Evolutionary conservation across 2,888 invertebrate genomes (phyloP).

Genomic region (Philopedon plagiatum): DNA sequence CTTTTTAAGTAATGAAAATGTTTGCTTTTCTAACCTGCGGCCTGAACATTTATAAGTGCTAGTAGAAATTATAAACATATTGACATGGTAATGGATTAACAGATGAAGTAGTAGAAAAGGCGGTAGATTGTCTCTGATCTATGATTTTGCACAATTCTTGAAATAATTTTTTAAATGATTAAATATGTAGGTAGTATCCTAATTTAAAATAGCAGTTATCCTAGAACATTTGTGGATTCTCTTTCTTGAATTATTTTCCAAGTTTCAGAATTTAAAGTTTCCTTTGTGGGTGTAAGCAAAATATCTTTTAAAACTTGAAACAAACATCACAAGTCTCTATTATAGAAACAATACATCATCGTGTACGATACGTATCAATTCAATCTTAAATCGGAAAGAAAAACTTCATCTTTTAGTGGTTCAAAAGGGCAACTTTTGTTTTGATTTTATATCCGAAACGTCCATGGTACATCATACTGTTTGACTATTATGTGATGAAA

Average conservation of each 20-base stretch:
- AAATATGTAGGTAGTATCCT: no score
- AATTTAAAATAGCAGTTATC: no score
- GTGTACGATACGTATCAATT: no score
- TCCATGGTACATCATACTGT: slow-evolving; percentile 10
- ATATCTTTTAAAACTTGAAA: no score
- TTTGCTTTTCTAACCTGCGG: slow-evolving; percentile 19
- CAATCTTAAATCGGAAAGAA: no score
- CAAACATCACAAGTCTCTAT: no score
- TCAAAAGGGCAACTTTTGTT: slow-evolving; percentile 1
- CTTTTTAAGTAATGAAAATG: slow-evolving; percentile 9
- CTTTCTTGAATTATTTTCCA: no score
- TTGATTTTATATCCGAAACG: slow-evolving; percentile 19
- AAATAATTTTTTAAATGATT: no score
- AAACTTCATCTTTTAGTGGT: background rate
- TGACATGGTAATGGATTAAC: slow-evolving; percentile 33
- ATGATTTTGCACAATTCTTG: background rate
- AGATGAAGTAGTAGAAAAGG: slow-evolving; percentile 25
- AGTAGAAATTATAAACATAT: slow-evolving; percentile 29
- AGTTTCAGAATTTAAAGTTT: no score
- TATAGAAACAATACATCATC: no score
- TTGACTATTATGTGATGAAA: slow-evolving; percentile 36
- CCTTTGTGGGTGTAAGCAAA: no score
- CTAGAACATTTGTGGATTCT: no score
- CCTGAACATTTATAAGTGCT: background rate
- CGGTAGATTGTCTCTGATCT: slow-evolving; percentile 25